A percentile compares a stretch with the other conserved stretches of the same genome.
Conservation (phyloP, 2,113 vertebrate species). For the Hippopotamus amphibius region DNA sequence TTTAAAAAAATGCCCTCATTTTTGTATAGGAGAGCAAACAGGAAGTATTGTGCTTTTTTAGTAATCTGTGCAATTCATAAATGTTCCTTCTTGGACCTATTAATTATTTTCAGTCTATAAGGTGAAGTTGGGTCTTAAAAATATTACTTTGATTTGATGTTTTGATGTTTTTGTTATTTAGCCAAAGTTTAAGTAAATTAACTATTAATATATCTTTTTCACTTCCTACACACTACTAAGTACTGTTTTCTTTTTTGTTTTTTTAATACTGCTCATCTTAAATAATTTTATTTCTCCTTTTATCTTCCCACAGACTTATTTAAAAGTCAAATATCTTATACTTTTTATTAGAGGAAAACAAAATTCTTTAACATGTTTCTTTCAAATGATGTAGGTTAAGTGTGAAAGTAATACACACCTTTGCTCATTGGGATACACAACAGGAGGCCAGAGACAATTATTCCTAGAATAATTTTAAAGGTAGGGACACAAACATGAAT, state of each 20-base stretch:
- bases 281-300: conserved; percentile 57
- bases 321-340: background rate
- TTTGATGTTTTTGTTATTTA: conserved; percentile 58
- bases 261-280: conserved; percentile 54
- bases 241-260: background rate
- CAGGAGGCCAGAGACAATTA: conserved; percentile 47
- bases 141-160: background rate
- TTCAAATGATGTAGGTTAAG: conserved; percentile 3
- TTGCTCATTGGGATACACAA: background rate
- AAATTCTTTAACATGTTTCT: conserved; percentile 38
- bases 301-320: conserved; percentile 44
- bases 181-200: conserved; percentile 49
- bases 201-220: conserved; percentile 41
- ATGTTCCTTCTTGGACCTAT: conserved; percentile 15
- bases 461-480: conserved; percentile 44
- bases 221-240: background rate
- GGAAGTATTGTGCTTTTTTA: conserved; percentile 40
- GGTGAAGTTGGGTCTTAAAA: conserved; percentile 52
- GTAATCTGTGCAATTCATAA: conserved; percentile 51
- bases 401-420: background rate
- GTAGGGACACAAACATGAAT: background rate
- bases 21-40: conserved; percentile 45
- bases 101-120: conserved; percentile 64
- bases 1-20: conserved; percentile 40
- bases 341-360: conserved; percentile 33